Evolutionary conservation across 2,888 invertebrate genomes (phyloP).

Genomic region (Cristatella mucedo): DNA sequence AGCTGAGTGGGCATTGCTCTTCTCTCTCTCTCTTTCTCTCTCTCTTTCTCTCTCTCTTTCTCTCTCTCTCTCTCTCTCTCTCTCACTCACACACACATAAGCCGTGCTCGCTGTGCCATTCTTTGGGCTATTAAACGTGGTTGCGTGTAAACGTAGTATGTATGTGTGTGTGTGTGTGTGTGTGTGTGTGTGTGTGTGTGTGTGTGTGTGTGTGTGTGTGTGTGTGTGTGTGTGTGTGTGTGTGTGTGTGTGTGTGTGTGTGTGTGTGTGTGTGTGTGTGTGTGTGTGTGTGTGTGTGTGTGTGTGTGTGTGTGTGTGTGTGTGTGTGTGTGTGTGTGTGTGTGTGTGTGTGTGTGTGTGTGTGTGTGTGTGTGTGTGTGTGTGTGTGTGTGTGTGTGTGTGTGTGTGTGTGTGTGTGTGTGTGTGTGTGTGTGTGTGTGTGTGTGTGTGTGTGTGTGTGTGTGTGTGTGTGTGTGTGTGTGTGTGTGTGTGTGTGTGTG

Average conservation of each 20-base stretch:
- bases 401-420: conserved; percentile 5
- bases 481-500: not conserved
- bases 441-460: conserved; percentile 4
- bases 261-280: conserved; percentile 4
- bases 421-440: not conserved
- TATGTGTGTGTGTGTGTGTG: conserved; percentile 6
- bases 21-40: too few species aligned
- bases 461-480: conserved; percentile 3
- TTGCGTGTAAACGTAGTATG: too few species aligned
- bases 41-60: too few species aligned
- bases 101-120: conserved; percentile 6
- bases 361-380: conserved; percentile 8
- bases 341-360: not conserved
- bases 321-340: not conserved
- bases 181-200: conserved; percentile 8
- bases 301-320: not conserved
- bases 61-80: too few species aligned
- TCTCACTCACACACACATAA: too few species aligned
- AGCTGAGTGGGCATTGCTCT: too few species aligned
- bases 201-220: conserved; percentile 6
- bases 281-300: not conserved
- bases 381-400: conserved; percentile 8
- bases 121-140: not conserved
- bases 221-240: not conserved
- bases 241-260: conserved; percentile 2